These are phyloP conservation scores for Rhagoletis zephyria DNA, from an alignment of 1,140 invertebrate genomes.

Conservation along the genomic window DNA sequence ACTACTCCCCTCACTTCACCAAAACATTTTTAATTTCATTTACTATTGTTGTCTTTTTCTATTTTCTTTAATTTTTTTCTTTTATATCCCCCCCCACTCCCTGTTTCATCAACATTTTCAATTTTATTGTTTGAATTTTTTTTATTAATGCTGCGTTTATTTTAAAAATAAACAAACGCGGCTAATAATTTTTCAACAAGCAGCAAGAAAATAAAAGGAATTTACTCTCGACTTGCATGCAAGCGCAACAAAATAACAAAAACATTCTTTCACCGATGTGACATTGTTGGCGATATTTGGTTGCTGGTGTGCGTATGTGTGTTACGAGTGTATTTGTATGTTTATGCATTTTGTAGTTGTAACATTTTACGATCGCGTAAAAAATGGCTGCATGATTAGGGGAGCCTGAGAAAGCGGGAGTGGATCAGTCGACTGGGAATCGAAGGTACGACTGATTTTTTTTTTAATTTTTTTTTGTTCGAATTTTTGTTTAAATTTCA, in stretches of 20 bases:
- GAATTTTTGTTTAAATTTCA: neutral
- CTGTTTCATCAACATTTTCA: neutral
- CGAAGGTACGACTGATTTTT: neutral
- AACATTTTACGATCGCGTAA: constrained; percentile 26
- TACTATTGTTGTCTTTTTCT: neutral
- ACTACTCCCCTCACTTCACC: neutral
- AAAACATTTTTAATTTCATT: constrained; percentile 34
- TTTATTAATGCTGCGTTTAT: constrained; percentile 40
- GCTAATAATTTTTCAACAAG: constrained; percentile 43
- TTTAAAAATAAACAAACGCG: constrained; percentile 48
- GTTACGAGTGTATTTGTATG: neutral
- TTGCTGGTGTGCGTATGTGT: neutral
- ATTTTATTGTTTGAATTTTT: constrained; percentile 36
- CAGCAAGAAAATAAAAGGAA: neutral
- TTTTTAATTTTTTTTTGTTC: too few species aligned
- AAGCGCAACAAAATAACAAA: neutral
- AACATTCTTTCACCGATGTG: neutral
- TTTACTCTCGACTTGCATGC: neutral
- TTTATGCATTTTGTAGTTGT: constrained; percentile 13
- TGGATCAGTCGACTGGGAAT: neutral
- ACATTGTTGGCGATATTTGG: constrained; percentile 36
- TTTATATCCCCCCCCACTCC: too few species aligned
- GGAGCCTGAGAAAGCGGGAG: neutral
- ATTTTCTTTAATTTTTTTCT: neutral
- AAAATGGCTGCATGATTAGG: neutral